phyloP scores from a whole-genome alignment of 1,140 invertebrate species.

The Oreohelix idahoensis region DNA sequence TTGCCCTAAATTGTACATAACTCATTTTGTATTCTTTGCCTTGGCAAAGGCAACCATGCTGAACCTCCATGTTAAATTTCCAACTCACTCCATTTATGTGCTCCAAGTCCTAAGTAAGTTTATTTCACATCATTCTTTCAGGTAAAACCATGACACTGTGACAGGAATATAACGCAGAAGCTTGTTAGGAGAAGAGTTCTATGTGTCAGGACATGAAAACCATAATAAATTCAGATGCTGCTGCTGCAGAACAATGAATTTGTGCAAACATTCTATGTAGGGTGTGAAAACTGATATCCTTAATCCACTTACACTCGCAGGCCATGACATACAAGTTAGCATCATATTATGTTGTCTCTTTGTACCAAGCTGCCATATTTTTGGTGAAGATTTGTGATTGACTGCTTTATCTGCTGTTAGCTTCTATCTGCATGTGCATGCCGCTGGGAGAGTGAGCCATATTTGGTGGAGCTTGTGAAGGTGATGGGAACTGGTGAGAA shows the following conservation, averaged over 20 bases:
- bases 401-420: constrained; percentile 32
- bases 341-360: background rate
- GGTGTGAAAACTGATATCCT: constrained; percentile 17
- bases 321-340: background rate
- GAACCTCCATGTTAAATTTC: background rate
- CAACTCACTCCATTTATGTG: background rate
- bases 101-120: too few relatives aligned
- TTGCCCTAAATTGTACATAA: background rate
- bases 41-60: too few relatives aligned
- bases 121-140: too few relatives aligned
- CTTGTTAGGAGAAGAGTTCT: background rate
- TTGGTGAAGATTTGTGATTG: background rate
- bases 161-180: background rate
- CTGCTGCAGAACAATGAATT: constrained; percentile 16
- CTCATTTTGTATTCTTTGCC: background rate
- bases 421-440: constrained; percentile 58
- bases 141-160: background rate
- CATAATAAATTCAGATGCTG: background rate
- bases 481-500: constrained; percentile 60
- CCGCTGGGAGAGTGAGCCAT: constrained; percentile 65
- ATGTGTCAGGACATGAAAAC: background rate
- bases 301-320: background rate
- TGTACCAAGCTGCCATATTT: background rate
- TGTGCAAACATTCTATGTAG: constrained; percentile 24
- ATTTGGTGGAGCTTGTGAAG: constrained; percentile 59